Conservation (phyloP, 2,888 invertebrate species). For the Leptura quadrifasciata region DNA sequence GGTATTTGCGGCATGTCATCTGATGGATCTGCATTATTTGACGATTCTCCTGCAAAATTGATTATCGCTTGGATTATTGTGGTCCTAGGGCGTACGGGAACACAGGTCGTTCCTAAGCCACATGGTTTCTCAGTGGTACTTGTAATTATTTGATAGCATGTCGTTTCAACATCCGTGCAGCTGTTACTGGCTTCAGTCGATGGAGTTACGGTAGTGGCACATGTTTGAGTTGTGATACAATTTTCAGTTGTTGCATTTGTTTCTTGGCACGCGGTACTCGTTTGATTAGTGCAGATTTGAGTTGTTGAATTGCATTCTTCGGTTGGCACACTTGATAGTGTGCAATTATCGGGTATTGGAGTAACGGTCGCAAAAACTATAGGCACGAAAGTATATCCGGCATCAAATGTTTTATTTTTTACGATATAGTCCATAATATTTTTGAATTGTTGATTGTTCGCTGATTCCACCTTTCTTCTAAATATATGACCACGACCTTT, state of each 20-base stretch:
- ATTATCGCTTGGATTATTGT: constrained; percentile 26
- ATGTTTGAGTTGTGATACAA: not conserved
- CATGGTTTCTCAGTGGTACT: not conserved
- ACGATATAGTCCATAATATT: constrained; percentile 54
- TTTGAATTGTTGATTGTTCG: constrained; percentile 36
- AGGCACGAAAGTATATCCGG: constrained; percentile 56
- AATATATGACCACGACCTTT: constrained; percentile 40
- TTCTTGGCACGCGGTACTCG: not conserved
- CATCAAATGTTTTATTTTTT: constrained; percentile 55
- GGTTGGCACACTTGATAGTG: not conserved
- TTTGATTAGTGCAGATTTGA: not conserved
- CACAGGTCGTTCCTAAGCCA: not conserved
- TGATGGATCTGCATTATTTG: not conserved
- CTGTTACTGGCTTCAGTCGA: not conserved
- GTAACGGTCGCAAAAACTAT: constrained; percentile 56
- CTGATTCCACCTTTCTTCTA: constrained; percentile 26
- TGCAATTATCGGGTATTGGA: constrained; percentile 29
- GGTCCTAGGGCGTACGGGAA: constrained; percentile 7
- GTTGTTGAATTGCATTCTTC: not conserved
- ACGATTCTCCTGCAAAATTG: not conserved
- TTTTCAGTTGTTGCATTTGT: not conserved
- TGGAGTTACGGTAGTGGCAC: not conserved
- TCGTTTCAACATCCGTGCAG: not conserved
- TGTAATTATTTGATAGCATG: not conserved
- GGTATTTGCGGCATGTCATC: constrained; percentile 14